Percentiles rank a stretch among this genome's conserved stretches.
Conservation (phyloP, 2,113 vertebrate genomes). For the Melanerpes formicivorus region DNA sequence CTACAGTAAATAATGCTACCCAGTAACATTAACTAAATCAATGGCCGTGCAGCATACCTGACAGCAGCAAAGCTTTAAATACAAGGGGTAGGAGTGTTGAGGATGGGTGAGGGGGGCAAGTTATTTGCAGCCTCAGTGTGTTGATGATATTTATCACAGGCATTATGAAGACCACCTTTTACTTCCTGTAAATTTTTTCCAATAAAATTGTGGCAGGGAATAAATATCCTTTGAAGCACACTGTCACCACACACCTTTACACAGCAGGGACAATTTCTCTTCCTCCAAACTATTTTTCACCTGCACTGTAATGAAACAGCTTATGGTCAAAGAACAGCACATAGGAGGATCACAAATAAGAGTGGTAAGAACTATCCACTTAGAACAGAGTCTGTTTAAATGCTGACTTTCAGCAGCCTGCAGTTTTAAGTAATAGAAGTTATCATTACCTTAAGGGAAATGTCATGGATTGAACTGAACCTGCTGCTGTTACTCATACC, state of each 20-base stretch:
- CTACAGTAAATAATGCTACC: not conserved
- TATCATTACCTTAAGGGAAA: not conserved
- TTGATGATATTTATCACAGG: not conserved
- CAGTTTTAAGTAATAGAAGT: not conserved
- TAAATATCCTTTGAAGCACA: not conserved
- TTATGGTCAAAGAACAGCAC: not conserved
- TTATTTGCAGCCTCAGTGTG: not conserved
- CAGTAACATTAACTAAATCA: not conserved
- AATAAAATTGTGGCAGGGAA: not conserved
- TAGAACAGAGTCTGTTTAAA: not conserved
- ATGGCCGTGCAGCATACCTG: not conserved
- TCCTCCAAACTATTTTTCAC: not conserved
- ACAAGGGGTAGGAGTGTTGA: not conserved
- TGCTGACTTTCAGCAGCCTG: not conserved
- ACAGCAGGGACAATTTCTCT: not conserved
- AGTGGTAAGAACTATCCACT: not conserved
- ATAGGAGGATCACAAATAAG: not conserved
- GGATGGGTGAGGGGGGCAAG: too few species aligned
- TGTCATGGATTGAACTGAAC: too few species aligned
- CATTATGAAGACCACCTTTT: not conserved
- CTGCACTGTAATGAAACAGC: not conserved
- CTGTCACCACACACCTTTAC: rapidly evolving
- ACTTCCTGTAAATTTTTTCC: not conserved
- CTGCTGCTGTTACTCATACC: too few species aligned
- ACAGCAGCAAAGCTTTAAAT: not conserved